phyloP scores from a whole-genome alignment of 2,113 vertebrate species.

The Bagarius yarrelli region DNA sequence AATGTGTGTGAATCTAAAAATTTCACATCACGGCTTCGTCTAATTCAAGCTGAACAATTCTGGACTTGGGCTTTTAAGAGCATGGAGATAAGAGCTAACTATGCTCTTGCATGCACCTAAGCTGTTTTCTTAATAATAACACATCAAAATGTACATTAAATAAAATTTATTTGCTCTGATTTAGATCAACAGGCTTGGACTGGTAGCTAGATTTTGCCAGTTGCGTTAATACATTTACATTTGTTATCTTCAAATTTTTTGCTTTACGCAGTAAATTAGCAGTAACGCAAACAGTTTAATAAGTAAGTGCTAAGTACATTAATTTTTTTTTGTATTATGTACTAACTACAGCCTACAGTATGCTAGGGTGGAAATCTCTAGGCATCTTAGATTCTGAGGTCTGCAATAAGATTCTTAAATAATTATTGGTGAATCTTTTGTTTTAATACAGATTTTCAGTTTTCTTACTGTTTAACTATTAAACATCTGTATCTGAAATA shows the following conservation, averaged over 20 bases:
- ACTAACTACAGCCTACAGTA: too few relatives aligned
- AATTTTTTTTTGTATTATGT: background rate
- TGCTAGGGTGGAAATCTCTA: too few relatives aligned
- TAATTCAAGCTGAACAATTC: constrained; percentile 14
- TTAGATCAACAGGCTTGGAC: background rate
- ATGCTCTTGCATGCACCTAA: constrained; percentile 18
- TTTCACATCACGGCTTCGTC: constrained; percentile 24
- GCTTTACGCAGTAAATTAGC: background rate
- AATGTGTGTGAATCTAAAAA: constrained; percentile 49
- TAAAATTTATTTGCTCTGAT: constrained; percentile 1
- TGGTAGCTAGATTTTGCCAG: background rate
- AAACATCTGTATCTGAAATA: too few relatives aligned
- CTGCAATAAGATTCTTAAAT: too few relatives aligned
- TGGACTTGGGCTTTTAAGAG: constrained; percentile 27
- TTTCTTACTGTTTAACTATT: too few relatives aligned
- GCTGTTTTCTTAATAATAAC: constrained; percentile 34
- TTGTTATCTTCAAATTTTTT: background rate
- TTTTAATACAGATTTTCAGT: too few relatives aligned
- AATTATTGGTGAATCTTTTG: too few relatives aligned
- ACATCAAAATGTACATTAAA: constrained; percentile 37
- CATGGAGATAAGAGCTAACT: constrained; percentile 22
- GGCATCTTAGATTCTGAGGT: too few relatives aligned
- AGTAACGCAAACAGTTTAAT: background rate
- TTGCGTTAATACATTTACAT: background rate
- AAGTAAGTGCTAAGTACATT: constrained; percentile 10